phyloP scores from a whole-genome alignment of 2,797 vertebrate genomes.

The Acipenser transmontanus region DNA sequence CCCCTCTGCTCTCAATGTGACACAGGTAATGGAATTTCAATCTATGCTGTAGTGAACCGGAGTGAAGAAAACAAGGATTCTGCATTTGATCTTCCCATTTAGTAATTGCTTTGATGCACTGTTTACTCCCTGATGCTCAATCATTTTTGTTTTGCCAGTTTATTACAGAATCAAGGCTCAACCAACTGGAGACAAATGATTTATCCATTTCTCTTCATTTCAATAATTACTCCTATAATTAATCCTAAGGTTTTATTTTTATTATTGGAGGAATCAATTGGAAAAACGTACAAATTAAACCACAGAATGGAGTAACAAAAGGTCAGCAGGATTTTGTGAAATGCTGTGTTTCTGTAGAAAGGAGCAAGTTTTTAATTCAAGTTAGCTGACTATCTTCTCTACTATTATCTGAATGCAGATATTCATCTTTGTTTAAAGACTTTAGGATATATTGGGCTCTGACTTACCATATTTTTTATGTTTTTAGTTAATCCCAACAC shows the following conservation, averaged over 20 bases:
- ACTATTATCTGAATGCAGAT: no score
- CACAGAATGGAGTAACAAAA: slow-evolving; percentile 63
- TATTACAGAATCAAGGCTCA: slow-evolving; percentile 26
- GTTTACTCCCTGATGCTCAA: slow-evolving; percentile 9
- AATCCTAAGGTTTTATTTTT: slow-evolving; percentile 63
- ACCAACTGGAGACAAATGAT: slow-evolving; percentile 43
- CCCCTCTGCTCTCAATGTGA: no score
- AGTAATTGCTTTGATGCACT: slow-evolving; percentile 15
- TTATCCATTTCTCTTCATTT: slow-evolving; percentile 63
- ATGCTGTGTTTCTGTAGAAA: no score
- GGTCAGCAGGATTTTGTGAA: slow-evolving; percentile 45
- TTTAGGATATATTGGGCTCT: no score
- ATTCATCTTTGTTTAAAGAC: no score
- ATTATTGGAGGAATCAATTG: slow-evolving; percentile 69
- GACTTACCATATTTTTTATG: no score
- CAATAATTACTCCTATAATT: slow-evolving; percentile 69
- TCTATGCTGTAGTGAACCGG: no score
- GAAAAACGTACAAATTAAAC: slow-evolving; percentile 69
- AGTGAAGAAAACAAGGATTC: slow-evolving; percentile 4
- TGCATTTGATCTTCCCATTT: slow-evolving; percentile 6
- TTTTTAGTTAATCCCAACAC: no score
- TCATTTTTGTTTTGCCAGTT: slow-evolving; percentile 32
- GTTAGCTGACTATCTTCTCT: no score
- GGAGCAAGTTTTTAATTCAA: no score
- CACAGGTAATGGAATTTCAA: no score